Evolutionary conservation across 2,888 invertebrate genomes (phyloP).

Genomic region (Sphinx pinastri): DNA sequence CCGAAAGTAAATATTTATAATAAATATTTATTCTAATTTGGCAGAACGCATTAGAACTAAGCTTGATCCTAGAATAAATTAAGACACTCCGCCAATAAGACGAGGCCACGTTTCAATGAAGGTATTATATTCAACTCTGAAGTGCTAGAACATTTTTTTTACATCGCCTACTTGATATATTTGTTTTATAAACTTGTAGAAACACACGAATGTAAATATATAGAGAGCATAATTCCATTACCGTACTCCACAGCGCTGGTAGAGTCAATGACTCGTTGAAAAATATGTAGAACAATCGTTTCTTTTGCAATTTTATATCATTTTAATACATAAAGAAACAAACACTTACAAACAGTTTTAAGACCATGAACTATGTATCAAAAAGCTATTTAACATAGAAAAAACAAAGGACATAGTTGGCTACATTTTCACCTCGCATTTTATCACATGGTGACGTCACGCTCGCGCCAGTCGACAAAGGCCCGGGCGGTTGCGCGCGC

Average conservation of each 20-base stretch:
- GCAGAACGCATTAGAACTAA: no score
- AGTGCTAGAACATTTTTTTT: no score
- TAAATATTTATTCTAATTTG: no score
- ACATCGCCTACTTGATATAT: no score
- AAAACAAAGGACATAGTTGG: conserved; percentile 21
- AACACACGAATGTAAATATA: background rate
- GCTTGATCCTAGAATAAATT: no score
- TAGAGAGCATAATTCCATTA: background rate
- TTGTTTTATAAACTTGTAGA: no score
- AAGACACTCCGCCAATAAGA: no score
- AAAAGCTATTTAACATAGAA: background rate
- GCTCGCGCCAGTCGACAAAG: conserved; percentile 56
- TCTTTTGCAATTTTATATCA: background rate
- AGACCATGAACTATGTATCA: background rate
- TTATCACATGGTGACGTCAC: conserved; percentile 68
- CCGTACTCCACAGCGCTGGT: background rate
- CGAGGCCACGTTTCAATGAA: no score
- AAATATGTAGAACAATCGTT: background rate
- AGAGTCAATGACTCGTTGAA: background rate
- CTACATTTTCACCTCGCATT: conserved; percentile 62
- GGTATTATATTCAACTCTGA: no score
- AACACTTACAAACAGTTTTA: background rate
- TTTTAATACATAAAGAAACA: background rate
- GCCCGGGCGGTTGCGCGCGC: conserved; percentile 69
- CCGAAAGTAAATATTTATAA: no score